Percentiles rank a stretch among this genome's conserved stretches.
Conservation (phyloP, 2,888 invertebrate species). For the Dromius quadrimaculatus region DNA sequence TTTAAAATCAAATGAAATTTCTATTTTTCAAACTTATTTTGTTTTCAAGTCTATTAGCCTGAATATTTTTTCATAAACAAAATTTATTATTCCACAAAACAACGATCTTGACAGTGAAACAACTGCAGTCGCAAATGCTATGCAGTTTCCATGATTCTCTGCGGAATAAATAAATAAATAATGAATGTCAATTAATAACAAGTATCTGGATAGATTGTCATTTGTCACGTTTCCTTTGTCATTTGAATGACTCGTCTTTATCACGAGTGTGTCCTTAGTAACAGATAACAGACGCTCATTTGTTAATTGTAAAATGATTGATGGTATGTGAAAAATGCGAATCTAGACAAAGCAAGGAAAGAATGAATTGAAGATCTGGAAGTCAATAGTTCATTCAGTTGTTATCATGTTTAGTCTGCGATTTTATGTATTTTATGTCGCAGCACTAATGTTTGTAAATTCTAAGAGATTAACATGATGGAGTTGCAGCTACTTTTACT, state of each 20-base stretch:
- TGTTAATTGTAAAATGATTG: conserved; percentile 32
- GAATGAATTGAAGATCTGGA: conserved; percentile 2
- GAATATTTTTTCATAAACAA: too few relatives aligned
- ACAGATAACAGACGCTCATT: conserved; percentile 14
- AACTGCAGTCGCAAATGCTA: neutral
- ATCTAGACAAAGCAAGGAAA: conserved; percentile 24
- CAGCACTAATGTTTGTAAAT: too few relatives aligned
- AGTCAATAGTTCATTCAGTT: conserved; percentile 15
- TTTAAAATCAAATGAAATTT: too few relatives aligned
- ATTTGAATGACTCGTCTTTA: neutral
- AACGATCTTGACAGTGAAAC: conserved; percentile 5
- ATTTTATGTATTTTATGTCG: too few relatives aligned
- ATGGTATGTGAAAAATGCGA: conserved; percentile 10
- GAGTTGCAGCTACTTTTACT: neutral
- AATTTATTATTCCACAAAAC: neutral
- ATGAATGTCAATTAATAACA: conserved; percentile 19
- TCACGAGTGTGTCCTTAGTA: conserved; percentile 12
- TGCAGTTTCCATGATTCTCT: conserved; percentile 6
- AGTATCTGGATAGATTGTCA: neutral
- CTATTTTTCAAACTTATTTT: too few relatives aligned
- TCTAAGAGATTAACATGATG: too few relatives aligned
- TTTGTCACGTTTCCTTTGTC: conserved; percentile 18
- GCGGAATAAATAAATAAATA: conserved; percentile 25
- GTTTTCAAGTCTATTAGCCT: too few relatives aligned
- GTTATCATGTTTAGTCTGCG: conserved; percentile 34